These are phyloP conservation scores for Oscheius sp. DNA, from an alignment of 2,888 invertebrate species.

Conservation along the genomic window DNA sequence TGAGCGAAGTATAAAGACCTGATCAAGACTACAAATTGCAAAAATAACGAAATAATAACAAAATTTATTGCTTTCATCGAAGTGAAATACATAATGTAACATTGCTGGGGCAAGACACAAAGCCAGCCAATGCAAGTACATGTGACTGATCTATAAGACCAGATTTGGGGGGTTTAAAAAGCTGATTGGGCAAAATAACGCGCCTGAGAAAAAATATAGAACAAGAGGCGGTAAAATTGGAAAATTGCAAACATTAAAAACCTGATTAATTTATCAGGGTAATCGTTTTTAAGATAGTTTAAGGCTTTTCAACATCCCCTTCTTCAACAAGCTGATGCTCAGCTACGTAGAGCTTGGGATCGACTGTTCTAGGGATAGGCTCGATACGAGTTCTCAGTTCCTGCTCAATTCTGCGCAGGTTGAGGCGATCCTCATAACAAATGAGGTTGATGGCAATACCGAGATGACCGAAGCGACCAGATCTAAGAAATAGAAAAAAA, in stretches of 20 bases:
- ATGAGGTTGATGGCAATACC: slow-evolving; percentile 99
- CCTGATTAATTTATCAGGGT: neutral
- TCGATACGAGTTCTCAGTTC: slow-evolving; percentile 99
- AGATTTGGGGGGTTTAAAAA: too few relatives aligned
- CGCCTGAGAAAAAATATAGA: neutral
- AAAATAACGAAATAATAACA: too few relatives aligned
- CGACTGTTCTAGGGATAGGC: slow-evolving; percentile 98
- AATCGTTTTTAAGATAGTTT: neutral
- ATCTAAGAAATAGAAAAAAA: slow-evolving; percentile 40
- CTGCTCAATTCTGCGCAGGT: slow-evolving; percentile 96
- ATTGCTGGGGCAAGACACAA: slow-evolving; percentile 54
- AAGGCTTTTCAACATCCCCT: slow-evolving; percentile 25
- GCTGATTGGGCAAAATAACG: too few relatives aligned
- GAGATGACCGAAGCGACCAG: slow-evolving; percentile 88
- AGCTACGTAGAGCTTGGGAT: slow-evolving; percentile 95
- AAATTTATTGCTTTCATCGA: too few relatives aligned
- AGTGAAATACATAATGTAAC: too few relatives aligned
- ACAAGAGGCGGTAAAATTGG: neutral
- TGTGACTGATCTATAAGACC: neutral
- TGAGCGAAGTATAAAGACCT: neutral
- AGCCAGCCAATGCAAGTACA: slow-evolving; percentile 39
- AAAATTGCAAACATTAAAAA: neutral
- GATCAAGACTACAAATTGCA: too few relatives aligned
- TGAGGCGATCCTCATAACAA: slow-evolving; percentile 97
- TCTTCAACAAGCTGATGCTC: slow-evolving; percentile 77